phyloP scores from a whole-genome alignment of 2,113 vertebrate species.

The Harpagus bidentatus region DNA sequence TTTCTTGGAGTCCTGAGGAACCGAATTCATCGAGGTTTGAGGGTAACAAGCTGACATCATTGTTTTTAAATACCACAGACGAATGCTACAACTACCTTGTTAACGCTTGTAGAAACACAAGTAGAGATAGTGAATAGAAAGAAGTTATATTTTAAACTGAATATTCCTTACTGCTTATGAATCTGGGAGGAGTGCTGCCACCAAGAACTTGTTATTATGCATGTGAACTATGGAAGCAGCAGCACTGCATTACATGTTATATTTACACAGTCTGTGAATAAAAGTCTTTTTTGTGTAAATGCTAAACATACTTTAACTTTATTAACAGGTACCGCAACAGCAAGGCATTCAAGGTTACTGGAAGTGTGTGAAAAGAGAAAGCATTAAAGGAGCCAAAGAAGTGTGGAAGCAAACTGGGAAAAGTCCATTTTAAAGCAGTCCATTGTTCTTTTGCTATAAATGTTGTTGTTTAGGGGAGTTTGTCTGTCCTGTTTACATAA shows the following conservation, averaged over 20 bases:
- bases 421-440: slow-evolving; percentile 77
- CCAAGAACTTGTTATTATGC: not conserved
- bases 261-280: not conserved
- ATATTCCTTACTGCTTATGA: not conserved
- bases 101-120: not conserved
- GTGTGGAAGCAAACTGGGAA: slow-evolving; percentile 78
- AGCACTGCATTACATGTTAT: not conserved
- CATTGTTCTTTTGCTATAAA: not conserved
- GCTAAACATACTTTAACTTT: slow-evolving; percentile 8
- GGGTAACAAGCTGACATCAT: slow-evolving; percentile 73
- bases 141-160: not conserved
- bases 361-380: slow-evolving; percentile 96
- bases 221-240: not conserved
- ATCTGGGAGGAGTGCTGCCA: not conserved
- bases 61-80: not conserved
- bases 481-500: slow-evolving; percentile 48
- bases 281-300: not conserved
- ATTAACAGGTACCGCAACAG: slow-evolving; percentile 84
- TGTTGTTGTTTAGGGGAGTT: not conserved
- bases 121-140: not conserved
- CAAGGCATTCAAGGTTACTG: slow-evolving; percentile 87
- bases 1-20: slow-evolving; percentile 92
- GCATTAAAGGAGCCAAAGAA: slow-evolving; percentile 90
- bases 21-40: slow-evolving; percentile 89
- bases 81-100: not conserved